Conservation (phyloP, 2,113 vertebrate genomes). For the Henicopernis longicauda region DNA sequence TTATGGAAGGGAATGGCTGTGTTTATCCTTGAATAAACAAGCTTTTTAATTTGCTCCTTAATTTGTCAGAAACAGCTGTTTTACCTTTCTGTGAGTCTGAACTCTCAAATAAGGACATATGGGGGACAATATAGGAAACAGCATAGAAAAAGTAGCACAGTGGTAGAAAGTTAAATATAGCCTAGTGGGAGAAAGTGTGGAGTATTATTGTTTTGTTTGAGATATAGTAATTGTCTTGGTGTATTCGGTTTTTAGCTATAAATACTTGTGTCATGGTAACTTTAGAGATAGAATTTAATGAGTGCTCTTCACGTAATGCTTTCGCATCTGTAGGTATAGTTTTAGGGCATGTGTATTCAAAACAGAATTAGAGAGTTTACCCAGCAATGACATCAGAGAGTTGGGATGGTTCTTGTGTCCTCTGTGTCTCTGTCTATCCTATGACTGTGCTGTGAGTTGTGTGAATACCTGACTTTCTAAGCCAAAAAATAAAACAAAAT, state of each 20-base stretch:
- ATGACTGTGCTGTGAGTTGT: not conserved
- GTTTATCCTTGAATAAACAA: not conserved
- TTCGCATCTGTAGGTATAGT: not conserved
- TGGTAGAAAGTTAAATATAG: not conserved
- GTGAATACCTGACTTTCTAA: not conserved
- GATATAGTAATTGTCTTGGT: not conserved
- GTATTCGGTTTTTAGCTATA: not conserved
- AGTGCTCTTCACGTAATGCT: not conserved
- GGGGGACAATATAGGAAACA: not conserved
- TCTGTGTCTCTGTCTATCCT: not conserved
- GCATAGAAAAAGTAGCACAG: not conserved
- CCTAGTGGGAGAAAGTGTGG: not conserved
- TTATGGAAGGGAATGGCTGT: not conserved
- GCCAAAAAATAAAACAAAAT: not conserved
- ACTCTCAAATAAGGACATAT: not conserved
- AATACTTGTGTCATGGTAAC: not conserved
- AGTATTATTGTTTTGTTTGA: not conserved
- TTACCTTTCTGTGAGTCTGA: not conserved
- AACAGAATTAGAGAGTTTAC: not conserved
- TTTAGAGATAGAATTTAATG: not conserved
- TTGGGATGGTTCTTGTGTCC: not conserved
- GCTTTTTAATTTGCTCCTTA: not conserved
- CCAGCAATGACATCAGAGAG: not conserved
- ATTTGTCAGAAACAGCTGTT: not conserved
- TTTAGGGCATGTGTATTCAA: not conserved